Percentiles rank a stretch among this genome's conserved stretches.
Conservation (phyloP, 2,113 vertebrate genomes). For the Ammodytes dubius region DNA sequence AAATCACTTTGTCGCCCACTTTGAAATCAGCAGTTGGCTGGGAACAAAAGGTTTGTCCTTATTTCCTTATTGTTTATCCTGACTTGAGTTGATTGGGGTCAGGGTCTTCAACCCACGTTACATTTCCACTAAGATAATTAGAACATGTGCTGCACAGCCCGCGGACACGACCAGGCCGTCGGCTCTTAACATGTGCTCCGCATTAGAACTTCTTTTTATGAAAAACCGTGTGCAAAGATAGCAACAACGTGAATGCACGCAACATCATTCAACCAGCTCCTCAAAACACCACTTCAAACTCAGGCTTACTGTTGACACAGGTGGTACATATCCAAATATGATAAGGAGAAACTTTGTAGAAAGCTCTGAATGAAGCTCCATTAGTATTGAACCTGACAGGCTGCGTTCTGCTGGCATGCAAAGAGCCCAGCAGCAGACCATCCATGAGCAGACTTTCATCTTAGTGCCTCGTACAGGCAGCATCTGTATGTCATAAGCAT, state of each 20-base stretch:
- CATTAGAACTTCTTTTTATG: conserved; percentile 51
- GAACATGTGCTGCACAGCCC: conserved; percentile 42
- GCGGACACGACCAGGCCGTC: conserved; percentile 12
- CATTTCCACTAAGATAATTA: conserved; percentile 42
- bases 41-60: neutral
- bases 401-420: conserved; percentile 32
- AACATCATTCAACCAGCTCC: conserved; percentile 36
- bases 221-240: conserved; percentile 45
- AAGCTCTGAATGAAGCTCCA: neutral
- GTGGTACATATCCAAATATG: conserved; percentile 50
- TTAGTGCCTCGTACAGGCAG: conserved; percentile 24
- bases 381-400: conserved; percentile 9
- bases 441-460: conserved; percentile 48
- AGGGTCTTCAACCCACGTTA: neutral
- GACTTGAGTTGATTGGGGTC: conserved; percentile 6
- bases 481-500: conserved; percentile 75
- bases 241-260: conserved; percentile 48
- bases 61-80: conserved; percentile 13
- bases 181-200: conserved; percentile 48
- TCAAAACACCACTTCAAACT: conserved; percentile 36
- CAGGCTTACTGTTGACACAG: conserved; percentile 51
- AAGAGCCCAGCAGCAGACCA: conserved; percentile 14
- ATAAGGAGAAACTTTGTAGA: conserved; percentile 39
- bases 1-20: neutral
- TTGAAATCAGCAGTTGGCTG: neutral